Evolutionary conservation across 2,113 vertebrate species (phyloP), one percentile per base, ranked within the genome.

Genomic region (Stegostoma tigrinum): DNA sequence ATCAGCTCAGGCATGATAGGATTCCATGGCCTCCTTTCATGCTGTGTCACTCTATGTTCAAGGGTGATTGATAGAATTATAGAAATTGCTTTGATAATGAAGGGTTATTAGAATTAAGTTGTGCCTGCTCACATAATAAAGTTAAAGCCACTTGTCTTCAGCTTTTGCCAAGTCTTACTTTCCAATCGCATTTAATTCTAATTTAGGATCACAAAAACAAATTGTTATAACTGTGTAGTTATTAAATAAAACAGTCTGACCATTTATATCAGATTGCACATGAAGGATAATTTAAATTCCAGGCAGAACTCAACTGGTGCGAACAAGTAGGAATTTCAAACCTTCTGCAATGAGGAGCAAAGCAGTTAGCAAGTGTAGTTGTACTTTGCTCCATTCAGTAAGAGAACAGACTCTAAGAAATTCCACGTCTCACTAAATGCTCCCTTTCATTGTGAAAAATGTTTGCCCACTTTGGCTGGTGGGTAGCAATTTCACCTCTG

Each of bases 201-300:
- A 61, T 52, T 61, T 61, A 61, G 52, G 48, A 90, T 55, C 52
- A 15, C 34, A 19, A 38, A 38, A 61, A 64, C 64, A 91, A 64
- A 64, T 55, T n/a, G n/a, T 64, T 91, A 21, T 21, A 66, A 21
- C 89, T 38, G 27, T 66, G 61, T 66, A 91, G 38, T 91, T 91
- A 91, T 91, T 91, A 91, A 91, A 42, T 42, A 83, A 83, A 42
- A 66, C 89, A 38, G 34, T 91, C 34, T 66, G n/a, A 21, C 61
- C 34, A 66, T 38, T 91, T 91, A 66, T 61, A 91, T 91, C 89
- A 91, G 55, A 66, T 66, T 91, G 89, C 89, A 91, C 89, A 91
- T 66, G 89, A 38, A 91, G 15, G 64, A 91, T 38, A 91, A 34
- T 21, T 38, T 17, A 66, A 91, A 91, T 66, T 64, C 89, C 89